Evolutionary conservation across 2,888 invertebrate genomes (phyloP).

Genomic region (Drosophila testacea): DNA sequence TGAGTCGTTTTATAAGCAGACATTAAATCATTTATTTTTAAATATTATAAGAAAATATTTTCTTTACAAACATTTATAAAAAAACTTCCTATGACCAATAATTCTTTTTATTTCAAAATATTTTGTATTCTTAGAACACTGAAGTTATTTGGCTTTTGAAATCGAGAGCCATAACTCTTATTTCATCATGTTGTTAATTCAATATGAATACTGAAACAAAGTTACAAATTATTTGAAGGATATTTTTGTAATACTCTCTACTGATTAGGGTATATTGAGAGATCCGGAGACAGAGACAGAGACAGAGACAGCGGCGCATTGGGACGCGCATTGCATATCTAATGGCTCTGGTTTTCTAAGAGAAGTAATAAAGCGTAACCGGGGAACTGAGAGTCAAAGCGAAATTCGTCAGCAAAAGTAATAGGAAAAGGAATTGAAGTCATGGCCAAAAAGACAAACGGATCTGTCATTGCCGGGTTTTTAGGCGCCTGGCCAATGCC

Average conservation of each 20-base stretch:
- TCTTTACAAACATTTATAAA: too few species aligned
- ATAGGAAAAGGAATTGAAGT: conserved; percentile 56
- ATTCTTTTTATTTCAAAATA: too few species aligned
- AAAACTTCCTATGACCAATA: too few species aligned
- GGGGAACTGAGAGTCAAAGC: conserved; percentile 53
- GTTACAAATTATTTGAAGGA: background rate
- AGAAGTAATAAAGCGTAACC: conserved; percentile 76
- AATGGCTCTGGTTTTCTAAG: conserved; percentile 54
- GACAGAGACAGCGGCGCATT: conserved; percentile 36
- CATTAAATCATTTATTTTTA: too few species aligned
- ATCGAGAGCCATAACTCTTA: too few species aligned
- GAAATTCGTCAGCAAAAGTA: conserved; percentile 73
- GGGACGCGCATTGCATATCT: conserved; percentile 68
- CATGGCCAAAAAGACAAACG: conserved; percentile 39
- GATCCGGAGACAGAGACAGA: conserved; percentile 6
- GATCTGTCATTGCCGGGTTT: conserved; percentile 34
- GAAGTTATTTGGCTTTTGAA: too few species aligned
- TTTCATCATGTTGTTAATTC: too few species aligned
- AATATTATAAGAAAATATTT: too few species aligned
- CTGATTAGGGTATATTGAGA: background rate
- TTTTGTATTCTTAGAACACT: too few species aligned
- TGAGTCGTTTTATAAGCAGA: too few species aligned
- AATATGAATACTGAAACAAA: background rate
- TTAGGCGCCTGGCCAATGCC: conserved; percentile 23
- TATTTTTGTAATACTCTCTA: background rate